A percentile compares a stretch with the other conserved stretches of the same genome.
phyloP scores from a whole-genome alignment of 2,113 vertebrate species.

The Malurus melanocephalus region DNA sequence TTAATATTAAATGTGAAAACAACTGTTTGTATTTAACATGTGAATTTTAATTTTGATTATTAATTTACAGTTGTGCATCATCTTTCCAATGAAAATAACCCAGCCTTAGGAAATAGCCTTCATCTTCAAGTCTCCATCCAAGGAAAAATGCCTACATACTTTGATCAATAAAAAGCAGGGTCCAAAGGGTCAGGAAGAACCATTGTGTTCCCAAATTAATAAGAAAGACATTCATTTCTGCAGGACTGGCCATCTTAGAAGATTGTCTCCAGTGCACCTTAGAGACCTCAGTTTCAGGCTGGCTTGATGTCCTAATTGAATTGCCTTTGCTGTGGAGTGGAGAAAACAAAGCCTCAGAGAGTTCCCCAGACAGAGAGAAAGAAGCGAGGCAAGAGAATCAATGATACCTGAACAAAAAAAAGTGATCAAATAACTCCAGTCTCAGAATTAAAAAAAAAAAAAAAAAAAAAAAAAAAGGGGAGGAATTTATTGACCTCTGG shows the following conservation, averaged over 20 bases:
- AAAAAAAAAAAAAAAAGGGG: too few species aligned
- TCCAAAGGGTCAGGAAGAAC: background rate
- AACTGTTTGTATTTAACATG: background rate
- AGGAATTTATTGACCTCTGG: background rate
- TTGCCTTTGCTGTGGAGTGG: background rate
- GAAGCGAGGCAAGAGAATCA: too few species aligned
- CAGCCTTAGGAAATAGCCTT: background rate
- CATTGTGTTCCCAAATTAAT: slow-evolving; percentile 22
- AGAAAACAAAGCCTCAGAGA: slow-evolving; percentile 28
- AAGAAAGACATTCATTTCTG: slow-evolving; percentile 9
- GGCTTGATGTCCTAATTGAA: slow-evolving; percentile 44
- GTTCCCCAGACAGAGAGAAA: background rate
- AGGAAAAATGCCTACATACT: background rate
- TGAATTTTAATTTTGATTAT: slow-evolving; percentile 4
- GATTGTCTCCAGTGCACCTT: background rate
- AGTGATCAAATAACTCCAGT: too few species aligned
- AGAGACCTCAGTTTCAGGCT: slow-evolving; percentile 4
- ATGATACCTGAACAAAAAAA: too few species aligned
- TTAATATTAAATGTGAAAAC: background rate
- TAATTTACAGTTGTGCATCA: too few species aligned
- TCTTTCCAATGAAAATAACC: slow-evolving; percentile 3
- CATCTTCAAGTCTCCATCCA: background rate
- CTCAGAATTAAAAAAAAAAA: background rate
- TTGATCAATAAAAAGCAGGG: slow-evolving; percentile 29
- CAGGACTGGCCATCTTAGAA: slow-evolving; percentile 1